Evolutionary conservation across 2,797 vertebrate species (phyloP).

Genomic region (Phalanger gymnotis): DNA sequence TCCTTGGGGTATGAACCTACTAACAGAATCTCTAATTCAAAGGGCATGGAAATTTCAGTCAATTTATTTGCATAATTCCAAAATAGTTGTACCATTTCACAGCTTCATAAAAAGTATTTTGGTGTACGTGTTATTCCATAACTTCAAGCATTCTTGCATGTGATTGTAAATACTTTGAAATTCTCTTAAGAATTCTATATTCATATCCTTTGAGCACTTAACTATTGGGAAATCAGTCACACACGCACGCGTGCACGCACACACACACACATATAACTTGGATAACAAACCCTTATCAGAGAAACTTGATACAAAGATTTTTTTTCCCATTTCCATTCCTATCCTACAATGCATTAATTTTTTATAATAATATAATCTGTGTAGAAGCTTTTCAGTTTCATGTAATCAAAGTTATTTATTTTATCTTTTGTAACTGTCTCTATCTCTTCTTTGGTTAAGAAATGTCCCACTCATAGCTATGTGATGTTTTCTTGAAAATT

Average conservation of each 20-base stretch:
- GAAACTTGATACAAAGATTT: background rate
- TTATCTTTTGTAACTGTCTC: background rate
- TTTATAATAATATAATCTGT: too few relatives aligned
- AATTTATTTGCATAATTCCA: background rate
- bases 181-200: background rate
- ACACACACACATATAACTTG: background rate
- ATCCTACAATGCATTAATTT: constrained; percentile 11
- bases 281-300: background rate
- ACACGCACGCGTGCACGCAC: too few relatives aligned
- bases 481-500: background rate
- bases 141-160: background rate
- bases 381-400: constrained; percentile 32
- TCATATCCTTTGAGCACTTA: background rate
- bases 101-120: background rate
- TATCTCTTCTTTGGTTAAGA: constrained; percentile 17
- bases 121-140: background rate
- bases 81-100: background rate
- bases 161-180: background rate
- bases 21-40: too few relatives aligned
- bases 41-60: background rate
- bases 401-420: background rate
- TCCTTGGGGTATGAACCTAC: background rate
- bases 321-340: background rate
- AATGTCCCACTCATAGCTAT: background rate
- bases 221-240: background rate